Conservation (phyloP, 1,140 invertebrate species). For the Drosophila navojoa region DNA sequence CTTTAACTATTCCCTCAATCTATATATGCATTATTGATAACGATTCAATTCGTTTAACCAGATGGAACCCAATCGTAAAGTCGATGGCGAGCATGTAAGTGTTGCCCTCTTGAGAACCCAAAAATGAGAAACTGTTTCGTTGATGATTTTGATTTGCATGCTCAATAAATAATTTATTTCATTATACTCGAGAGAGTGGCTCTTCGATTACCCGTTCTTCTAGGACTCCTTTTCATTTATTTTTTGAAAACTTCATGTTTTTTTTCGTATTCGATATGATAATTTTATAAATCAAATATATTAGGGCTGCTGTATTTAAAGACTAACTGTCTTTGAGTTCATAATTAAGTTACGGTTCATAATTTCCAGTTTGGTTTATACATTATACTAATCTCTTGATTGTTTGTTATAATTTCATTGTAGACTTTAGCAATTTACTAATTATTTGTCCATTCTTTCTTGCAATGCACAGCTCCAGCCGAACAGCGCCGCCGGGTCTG, state of each 20-base stretch:
- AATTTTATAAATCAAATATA: too few species aligned
- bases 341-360: too few species aligned
- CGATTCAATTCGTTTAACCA: conserved; percentile 58
- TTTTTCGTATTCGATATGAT: background rate
- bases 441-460: background rate
- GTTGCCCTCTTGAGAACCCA: conserved; percentile 14
- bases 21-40: conserved; percentile 33
- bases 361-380: too few species aligned
- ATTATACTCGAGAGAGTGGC: background rate
- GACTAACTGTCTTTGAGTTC: too few species aligned
- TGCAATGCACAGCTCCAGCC: conserved; percentile 89
- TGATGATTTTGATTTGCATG: conserved; percentile 30
- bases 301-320: too few species aligned
- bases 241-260: background rate
- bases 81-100: conserved; percentile 90
- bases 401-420: background rate
- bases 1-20: conserved; percentile 31
- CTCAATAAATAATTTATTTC: background rate
- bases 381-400: too few species aligned
- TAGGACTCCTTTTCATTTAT: background rate
- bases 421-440: background rate
- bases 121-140: background rate
- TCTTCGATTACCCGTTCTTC: background rate
- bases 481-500: conserved; percentile 96
- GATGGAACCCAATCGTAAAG: conserved; percentile 91